A percentile compares a stretch with the other conserved stretches of the same genome.
Conservation (phyloP, 2,797 vertebrate species). For the Leptatherina wallacei region DNA sequence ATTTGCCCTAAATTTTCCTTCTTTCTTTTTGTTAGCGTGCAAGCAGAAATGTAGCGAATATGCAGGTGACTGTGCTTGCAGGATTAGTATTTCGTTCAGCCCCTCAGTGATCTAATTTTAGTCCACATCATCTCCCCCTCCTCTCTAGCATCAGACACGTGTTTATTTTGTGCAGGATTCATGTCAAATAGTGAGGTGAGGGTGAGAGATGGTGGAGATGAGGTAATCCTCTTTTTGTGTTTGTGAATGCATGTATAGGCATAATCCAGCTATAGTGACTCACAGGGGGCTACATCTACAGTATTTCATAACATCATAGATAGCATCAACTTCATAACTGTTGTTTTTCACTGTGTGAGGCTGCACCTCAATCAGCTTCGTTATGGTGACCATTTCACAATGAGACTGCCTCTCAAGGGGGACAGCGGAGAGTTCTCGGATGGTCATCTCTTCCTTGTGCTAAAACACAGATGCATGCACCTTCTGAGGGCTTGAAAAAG, state of each 20-base stretch:
- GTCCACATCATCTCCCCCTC: slow-evolving; percentile 51
- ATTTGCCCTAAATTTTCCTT: slow-evolving; percentile 71
- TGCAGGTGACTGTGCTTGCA: slow-evolving; percentile 72
- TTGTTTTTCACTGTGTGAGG: slow-evolving; percentile 62
- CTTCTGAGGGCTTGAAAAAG: slow-evolving; percentile 50
- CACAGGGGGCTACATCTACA: slow-evolving; percentile 46
- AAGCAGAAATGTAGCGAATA: slow-evolving; percentile 55
- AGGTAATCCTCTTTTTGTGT: slow-evolving; percentile 80
- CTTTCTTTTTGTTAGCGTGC: slow-evolving; percentile 61
- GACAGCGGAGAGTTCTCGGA: slow-evolving; percentile 20
- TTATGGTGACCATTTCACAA: slow-evolving; percentile 81
- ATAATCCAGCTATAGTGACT: slow-evolving; percentile 72
- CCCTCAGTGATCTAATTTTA: slow-evolving; percentile 79
- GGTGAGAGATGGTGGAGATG: slow-evolving; percentile 64
- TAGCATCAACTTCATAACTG: slow-evolving; percentile 59
- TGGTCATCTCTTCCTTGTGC: slow-evolving; percentile 57
- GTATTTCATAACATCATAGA: slow-evolving; percentile 44
- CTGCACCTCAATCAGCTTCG: slow-evolving; percentile 73
- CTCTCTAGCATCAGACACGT: slow-evolving; percentile 38
- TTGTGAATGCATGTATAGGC: slow-evolving; percentile 56
- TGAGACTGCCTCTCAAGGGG: slow-evolving; percentile 67
- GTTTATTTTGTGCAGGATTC: slow-evolving; percentile 75
- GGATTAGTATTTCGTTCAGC: slow-evolving; percentile 71
- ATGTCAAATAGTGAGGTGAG: slow-evolving; percentile 75
- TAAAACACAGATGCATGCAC: slow-evolving; percentile 34